Base-by-base conservation (phyloP, 1,140 invertebrate species). In the Melitaea cinxia region DNA sequence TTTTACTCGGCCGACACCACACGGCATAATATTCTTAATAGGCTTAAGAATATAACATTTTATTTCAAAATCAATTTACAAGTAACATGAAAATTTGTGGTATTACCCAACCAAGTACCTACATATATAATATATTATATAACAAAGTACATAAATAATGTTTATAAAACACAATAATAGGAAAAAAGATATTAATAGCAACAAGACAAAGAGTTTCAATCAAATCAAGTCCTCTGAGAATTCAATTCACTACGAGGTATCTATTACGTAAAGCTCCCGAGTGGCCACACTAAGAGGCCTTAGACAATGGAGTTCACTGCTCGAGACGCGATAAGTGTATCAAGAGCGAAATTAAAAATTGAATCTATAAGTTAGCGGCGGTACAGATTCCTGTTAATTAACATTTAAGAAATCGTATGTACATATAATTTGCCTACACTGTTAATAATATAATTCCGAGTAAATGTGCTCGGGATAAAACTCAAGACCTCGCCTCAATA, bases 401-500 rank as follows among this genome's bases (percentile, higher is more conserved):
- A 7, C 7, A 23, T 57, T 45, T 45, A 15, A 24, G 1, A 23
- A 28, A 28, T 37, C 15, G 2, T 19, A 50, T 24, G 37, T 17
- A 10, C 3, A 4, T 30, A 45, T 26, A 42, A n/a, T 49, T 49
- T 45, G 15, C 39, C 39, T 49, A 23, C 2, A 14, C 21, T 47
- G 39, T 23, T 21, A 19, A 26, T 42, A 33, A 2, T 19, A 26
- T 45, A 45, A 62, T 62, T 23, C 52, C 35, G 10, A 54, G 24
- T 55, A 62, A 62, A 42, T 17, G 35, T 15, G 30, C 39, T 7
- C 49, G 7, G 49, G 35, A 47, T 23, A 30, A 39, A 21, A 28
- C 52, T 53, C 26, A 30, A 70, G 66, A 72, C 58, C 45, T 52
- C 30, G 57, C 21, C 42, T 61, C 28, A 56, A 57, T 70, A 65